These are phyloP conservation scores for Tokudaia tokunoshimensis DNA, from an alignment of 2,797 vertebrate species.

Conservation along the genomic window DNA sequence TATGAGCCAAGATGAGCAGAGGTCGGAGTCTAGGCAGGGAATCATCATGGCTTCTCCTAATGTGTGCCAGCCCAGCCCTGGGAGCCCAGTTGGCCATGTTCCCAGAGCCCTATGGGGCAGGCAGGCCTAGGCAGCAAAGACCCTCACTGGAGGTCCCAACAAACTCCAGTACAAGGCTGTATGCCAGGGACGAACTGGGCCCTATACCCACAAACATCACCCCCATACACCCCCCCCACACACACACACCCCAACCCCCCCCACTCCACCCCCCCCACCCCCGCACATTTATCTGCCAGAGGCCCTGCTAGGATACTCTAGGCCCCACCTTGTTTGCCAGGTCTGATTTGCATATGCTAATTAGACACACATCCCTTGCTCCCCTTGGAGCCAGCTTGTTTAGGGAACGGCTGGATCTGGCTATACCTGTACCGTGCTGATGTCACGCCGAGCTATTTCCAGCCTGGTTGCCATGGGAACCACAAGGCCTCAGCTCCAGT, in stretches of 20 bases:
- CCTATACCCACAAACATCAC: constrained; percentile 1
- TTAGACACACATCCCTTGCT: constrained; percentile 72
- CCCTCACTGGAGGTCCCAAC: background rate
- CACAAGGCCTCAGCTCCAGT: constrained; percentile 91
- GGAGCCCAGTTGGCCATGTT: background rate
- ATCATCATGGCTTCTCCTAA: background rate
- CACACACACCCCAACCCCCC: too few relatives aligned
- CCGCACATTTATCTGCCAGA: constrained; percentile 55
- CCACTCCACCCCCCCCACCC: background rate
- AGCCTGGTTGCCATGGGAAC: constrained; percentile 91
- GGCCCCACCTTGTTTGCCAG: constrained; percentile 51
- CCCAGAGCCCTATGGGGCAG: constrained; percentile 49
- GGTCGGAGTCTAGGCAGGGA: background rate
- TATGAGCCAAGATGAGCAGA: background rate
- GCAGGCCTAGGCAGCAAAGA: constrained; percentile 56
- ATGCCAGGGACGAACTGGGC: background rate
- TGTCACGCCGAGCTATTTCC: constrained; percentile 91
- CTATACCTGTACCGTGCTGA: constrained; percentile 90
- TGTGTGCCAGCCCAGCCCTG: background rate
- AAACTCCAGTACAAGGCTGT: background rate
- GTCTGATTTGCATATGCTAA: constrained; percentile 83
- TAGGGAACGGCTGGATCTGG: constrained; percentile 84
- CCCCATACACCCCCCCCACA: too few relatives aligned
- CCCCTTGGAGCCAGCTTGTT: constrained; percentile 77
- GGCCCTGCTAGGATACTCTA: constrained; percentile 39